Evolutionary conservation across 2,888 invertebrate species (phyloP), one percentile per base, ranked within the genome.

Genomic region (Melanotus villosus): DNA sequence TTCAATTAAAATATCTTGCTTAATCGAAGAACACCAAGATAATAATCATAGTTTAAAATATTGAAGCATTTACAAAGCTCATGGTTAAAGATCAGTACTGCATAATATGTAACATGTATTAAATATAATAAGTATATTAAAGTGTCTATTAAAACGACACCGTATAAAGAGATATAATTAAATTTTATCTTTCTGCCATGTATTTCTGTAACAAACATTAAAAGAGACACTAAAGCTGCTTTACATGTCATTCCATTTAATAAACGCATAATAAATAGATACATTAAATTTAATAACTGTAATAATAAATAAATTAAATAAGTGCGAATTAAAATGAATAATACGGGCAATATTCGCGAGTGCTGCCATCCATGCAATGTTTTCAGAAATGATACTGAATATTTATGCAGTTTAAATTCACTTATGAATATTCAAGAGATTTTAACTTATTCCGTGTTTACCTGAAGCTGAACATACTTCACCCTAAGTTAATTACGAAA

Each of bases 401-500:
- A 75, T 74, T 76, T 76, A 74, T 76, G 71, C 73, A 73, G 70
- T 74, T 73, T 70, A 75, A 75, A 76, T 74, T 77, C 68, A 72
- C 74, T 77, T 74, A 77, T 77, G 76, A 77, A 77, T 77, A 77
- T 77, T 75, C 76, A 77, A 65, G 57, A 73, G 70, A 71, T 72
- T 73, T 72, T 70, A 73, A 73, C 71, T 76, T 74, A 76, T 77
- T 73, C 74, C 73, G 63, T 77, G 77, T 77, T 77, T 77, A 77
- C 75, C 73, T 77, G 73, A 75, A 76, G 70, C 76, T 70, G 75
- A 77, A 75, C 75, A 75, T 76, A 77, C 74, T 77, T 77, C 71
- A 75, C 72, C 68, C 66, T 76, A 73, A 75, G 76, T 77, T 76
- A 77, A 77, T 77, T 77, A 75, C 73, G 68, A 72, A 74, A 75